Evolutionary conservation across 2,888 invertebrate species (phyloP), one percentile per base, ranked within the genome.

Genomic region (Clistopyga incitator): DNA sequence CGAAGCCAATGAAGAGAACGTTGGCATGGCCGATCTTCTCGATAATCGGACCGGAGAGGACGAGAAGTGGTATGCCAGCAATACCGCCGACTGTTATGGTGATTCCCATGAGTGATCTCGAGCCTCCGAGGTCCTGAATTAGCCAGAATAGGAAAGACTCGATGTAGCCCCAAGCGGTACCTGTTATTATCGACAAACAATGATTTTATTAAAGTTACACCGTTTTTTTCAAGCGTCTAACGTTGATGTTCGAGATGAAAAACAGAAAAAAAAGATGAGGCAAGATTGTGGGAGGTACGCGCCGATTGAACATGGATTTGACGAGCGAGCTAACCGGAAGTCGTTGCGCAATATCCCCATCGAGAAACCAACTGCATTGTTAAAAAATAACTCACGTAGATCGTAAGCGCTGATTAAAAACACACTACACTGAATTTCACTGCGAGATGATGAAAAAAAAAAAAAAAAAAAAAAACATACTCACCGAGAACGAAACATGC

Each of bases 121-220:
- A 96, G 0, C 95, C 97, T 4, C 97, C 97, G 84, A 97, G 93
- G 92, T 97, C 97, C 92, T 97, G 96, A 42, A 97, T 94, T 82
- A 97, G 94, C 96, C 97, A 97, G 93, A 97, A 97, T 38, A 97
- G 94, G 93, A 97, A 97, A 87, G 96, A 97, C 93, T 97, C 97
- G 87, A 97, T 95, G 93, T 96, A 97, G 50, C 97, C 97, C 97
- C 97, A 97, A n/a, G 96, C 96, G 25, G 96, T 96, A 45, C 97
- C 97, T 97, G 92, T 11, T 92, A 18, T 93, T 82, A 79, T 11
- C 10, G 29, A 61, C 18, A 38, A 61, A 42, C 1, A 75, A 64
- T 25, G 34, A 47, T 34, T 34, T 13, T 20, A 18, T 61, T 34
- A 61, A n/a, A 6, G 3, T 75, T 18, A 15, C n/a, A 23, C 29